Conservation (phyloP, 2,888 invertebrate species). For the Cosmorhoe ocellata region DNA sequence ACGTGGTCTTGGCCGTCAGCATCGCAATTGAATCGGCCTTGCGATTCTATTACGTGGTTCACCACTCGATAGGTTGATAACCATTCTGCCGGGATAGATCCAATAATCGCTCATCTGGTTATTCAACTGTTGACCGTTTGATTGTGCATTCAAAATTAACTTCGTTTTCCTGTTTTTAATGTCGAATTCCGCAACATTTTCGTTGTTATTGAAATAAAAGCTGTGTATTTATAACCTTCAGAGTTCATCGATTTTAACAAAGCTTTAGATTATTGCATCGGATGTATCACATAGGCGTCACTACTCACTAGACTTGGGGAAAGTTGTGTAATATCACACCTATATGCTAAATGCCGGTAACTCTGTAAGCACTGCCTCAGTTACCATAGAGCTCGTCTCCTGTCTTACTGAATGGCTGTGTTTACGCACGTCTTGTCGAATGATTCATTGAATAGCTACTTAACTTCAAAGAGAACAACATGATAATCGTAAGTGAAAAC, state of each 20-base stretch:
- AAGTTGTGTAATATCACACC: slow-evolving; percentile 71
- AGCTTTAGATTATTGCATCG: slow-evolving; percentile 13
- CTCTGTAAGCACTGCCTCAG: slow-evolving; percentile 45
- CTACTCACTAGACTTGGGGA: slow-evolving; percentile 44
- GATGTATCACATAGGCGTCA: slow-evolving; percentile 41
- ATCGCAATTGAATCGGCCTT: slow-evolving; percentile 70
- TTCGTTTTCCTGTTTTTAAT: slow-evolving; percentile 5
- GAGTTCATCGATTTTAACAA: background rate
- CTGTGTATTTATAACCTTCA: background rate
- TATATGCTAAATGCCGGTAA: slow-evolving; percentile 61
- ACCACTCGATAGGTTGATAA: slow-evolving; percentile 45
- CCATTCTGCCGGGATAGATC: slow-evolving; percentile 33
- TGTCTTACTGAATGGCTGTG: slow-evolving; percentile 35
- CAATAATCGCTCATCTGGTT: slow-evolving; percentile 35
- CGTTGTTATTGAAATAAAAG: background rate
- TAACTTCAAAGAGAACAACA: background rate
- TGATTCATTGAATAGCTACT: no score
- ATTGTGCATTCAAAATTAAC: slow-evolving; percentile 16
- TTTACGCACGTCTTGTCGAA: no score
- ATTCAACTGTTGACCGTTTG: slow-evolving; percentile 25
- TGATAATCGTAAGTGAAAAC: slow-evolving; percentile 4
- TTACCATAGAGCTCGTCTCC: slow-evolving; percentile 37
- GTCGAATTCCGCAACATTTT: background rate
- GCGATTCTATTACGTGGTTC: slow-evolving; percentile 58
- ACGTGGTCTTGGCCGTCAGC: slow-evolving; percentile 51